Percentiles rank a stretch among this genome's conserved stretches.
These are phyloP conservation scores for Heptranchias perlo DNA, from an alignment of 2,113 vertebrate species.

Conservation along the genomic window DNA sequence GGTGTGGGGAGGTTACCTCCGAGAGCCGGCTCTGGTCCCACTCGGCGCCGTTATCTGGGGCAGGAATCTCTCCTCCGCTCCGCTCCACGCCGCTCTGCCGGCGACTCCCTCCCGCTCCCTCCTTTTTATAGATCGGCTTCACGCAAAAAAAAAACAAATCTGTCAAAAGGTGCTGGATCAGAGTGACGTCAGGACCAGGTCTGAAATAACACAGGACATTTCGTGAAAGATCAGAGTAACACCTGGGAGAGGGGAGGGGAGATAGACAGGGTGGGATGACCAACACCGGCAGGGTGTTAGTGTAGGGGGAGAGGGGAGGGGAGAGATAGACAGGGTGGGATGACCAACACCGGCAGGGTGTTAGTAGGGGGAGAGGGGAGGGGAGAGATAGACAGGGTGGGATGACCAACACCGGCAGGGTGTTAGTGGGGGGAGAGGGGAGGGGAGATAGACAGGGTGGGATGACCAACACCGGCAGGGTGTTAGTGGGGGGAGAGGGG, in stretches of 20 bases:
- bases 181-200: not conserved
- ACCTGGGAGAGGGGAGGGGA: not conserved
- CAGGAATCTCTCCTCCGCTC: not conserved
- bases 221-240: not conserved
- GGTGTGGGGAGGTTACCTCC: no score
- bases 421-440: not conserved
- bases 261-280: not conserved
- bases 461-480: not conserved
- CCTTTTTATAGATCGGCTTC: not conserved
- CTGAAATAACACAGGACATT: not conserved
- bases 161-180: conserved; percentile 31
- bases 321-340: not conserved
- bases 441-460: not conserved
- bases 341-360: not conserved
- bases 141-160: not conserved
- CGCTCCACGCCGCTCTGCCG: not conserved
- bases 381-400: no score
- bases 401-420: not conserved
- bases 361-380: not conserved
- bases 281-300: not conserved
- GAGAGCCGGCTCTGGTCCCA: not conserved
- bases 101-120: not conserved
- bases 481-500: not conserved
- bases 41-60: not conserved
- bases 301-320: not conserved